Evolutionary conservation across 1,140 invertebrate genomes (phyloP).

Genomic region (Caligus rogercresseyi): DNA sequence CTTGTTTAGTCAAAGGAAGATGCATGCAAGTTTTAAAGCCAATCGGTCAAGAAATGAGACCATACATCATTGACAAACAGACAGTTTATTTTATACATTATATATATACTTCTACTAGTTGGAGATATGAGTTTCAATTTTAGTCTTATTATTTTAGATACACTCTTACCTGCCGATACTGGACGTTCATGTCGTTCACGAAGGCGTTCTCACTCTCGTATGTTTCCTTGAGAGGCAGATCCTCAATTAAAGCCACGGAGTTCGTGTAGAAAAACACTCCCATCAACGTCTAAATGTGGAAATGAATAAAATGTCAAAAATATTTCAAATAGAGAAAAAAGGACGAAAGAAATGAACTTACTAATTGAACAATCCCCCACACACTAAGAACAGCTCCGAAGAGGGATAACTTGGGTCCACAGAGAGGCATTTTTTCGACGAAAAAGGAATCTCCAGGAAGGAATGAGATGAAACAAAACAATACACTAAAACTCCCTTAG

Average conservation of each 20-base stretch:
- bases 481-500: too few species aligned
- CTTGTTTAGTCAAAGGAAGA: too few species aligned
- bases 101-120: too few species aligned
- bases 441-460: too few species aligned
- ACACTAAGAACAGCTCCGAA: constrained; percentile 70
- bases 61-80: too few species aligned
- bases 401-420: constrained; percentile 75
- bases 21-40: too few species aligned
- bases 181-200: constrained; percentile 25
- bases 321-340: constrained; percentile 10
- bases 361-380: constrained; percentile 78
- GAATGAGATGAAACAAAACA: too few species aligned
- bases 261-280: constrained; percentile 68
- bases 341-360: constrained; percentile 38
- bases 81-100: too few species aligned
- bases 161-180: constrained; percentile 19
- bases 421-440: constrained; percentile 46
- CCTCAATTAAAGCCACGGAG: constrained; percentile 67
- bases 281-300: constrained; percentile 54
- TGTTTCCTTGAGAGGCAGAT: constrained; percentile 43
- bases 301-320: constrained; percentile 22
- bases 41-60: too few species aligned
- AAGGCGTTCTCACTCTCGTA: constrained; percentile 21
- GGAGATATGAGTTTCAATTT: too few species aligned
- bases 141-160: not conserved